Base-by-base conservation (phyloP, 2,888 invertebrate genomes). In the Aphidoletes aphidimyza region DNA sequence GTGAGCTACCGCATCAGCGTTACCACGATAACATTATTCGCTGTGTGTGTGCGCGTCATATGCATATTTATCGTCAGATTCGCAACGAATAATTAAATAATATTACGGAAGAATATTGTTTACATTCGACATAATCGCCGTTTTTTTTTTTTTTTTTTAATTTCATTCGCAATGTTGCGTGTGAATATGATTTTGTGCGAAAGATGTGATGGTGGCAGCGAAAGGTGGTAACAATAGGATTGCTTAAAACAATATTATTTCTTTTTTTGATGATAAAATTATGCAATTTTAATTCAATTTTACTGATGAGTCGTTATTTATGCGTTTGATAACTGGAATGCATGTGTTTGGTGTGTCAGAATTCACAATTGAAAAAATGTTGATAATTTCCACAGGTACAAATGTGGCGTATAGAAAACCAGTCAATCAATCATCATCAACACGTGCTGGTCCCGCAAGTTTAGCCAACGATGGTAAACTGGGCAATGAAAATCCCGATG, bases 401-500 rank as follows among this genome's bases (percentile, higher is more conserved):
- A 96, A 97, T 89, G 94, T 96, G 17, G 96, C 95, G 0, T 94
- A 94, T 87, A 92, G 96, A 84, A 96, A 96, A 89, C 97, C 97
- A 0, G 94, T 96, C 0, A 97, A 97, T 90, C 97, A 97, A 90
- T 97, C 97, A 84, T 96, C 96, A 0, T 95, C 96, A 0, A 95
- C 96, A 0, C 92, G 97, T 47, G 96, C 96, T 0, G 97, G 97
- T 0, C 93, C 93, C 6, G 94, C 96, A 0, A 92, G 92, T 84
- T 96, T 95, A 88, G 97, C 96, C 19, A 97, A 97, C 88, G 97
- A 97, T 88, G 97, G 97, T 0, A 95, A 96, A 88, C 88, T 88
- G 19, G 90, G 97, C 0, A 95, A 96, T 89, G 94, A 95, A 49
- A 95, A 96, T 85, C 96, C 97, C 88, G 97, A 97, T 87, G 96